A percentile compares a stretch with the other conserved stretches of the same genome.
Evolutionary conservation across 2,113 vertebrate species (phyloP).

Genomic region (Stegostoma tigrinum): DNA sequence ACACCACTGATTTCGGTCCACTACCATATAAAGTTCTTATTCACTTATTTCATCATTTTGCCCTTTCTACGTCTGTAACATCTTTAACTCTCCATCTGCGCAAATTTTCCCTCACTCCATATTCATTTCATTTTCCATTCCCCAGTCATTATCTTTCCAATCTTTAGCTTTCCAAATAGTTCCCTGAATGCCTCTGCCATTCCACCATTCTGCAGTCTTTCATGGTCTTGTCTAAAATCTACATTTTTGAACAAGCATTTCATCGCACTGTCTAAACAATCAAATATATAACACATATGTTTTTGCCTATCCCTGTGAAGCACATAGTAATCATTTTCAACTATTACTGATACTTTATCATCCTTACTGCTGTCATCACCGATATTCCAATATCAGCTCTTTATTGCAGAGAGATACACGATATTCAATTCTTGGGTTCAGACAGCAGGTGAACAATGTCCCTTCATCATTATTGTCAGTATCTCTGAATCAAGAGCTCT

Average conservation of each 20-base stretch:
- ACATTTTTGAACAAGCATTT: neutral
- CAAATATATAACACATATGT: no score
- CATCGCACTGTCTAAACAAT: neutral
- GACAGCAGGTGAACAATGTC: neutral
- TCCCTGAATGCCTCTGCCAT: neutral
- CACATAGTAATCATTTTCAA: neutral
- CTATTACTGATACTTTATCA: neutral
- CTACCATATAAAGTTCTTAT: neutral
- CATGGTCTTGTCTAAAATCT: neutral
- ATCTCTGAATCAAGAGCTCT: neutral
- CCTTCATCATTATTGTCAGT: neutral
- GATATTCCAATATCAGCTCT: neutral
- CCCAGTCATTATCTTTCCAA: no score
- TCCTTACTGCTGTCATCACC: neutral
- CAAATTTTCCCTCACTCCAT: neutral
- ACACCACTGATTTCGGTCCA: neutral
- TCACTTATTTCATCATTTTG: neutral
- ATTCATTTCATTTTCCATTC: neutral
- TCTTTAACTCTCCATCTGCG: neutral
- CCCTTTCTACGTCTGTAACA: neutral
- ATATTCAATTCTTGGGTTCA: neutral
- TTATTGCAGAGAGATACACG: neutral
- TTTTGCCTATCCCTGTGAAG: neutral
- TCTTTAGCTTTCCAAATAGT: neutral
- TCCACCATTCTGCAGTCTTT: neutral